Conservation (phyloP, 2,888 invertebrate species). For the Sepioteuthis lessoniana region DNA sequence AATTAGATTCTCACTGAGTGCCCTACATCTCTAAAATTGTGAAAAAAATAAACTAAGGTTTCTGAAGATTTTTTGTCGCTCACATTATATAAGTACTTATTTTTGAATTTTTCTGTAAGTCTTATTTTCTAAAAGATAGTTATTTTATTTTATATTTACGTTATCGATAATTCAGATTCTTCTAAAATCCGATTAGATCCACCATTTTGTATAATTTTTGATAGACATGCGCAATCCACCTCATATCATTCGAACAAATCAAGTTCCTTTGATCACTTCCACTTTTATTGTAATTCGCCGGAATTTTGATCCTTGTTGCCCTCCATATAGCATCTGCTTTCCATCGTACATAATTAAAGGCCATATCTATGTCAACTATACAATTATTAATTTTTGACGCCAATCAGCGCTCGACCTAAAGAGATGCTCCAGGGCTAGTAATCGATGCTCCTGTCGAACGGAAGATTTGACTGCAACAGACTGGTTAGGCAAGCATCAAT, state of each 20-base stretch:
- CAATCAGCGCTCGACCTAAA: background rate
- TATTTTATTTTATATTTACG: no score
- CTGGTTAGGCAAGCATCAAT: background rate
- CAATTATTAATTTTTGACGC: slow-evolving; percentile 11
- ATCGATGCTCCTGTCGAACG: background rate
- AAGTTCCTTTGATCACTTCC: background rate
- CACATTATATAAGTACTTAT: no score
- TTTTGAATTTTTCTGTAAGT: no score
- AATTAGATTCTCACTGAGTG: no score
- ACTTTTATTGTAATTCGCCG: background rate
- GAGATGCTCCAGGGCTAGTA: background rate
- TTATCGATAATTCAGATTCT: no score
- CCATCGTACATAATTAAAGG: background rate
- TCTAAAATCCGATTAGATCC: no score
- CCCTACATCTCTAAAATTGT: no score
- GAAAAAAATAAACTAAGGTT: no score
- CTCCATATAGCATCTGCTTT: background rate
- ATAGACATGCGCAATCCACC: background rate
- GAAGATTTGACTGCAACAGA: background rate
- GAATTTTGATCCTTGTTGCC: background rate
- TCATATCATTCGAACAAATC: background rate
- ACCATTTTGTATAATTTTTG: background rate
- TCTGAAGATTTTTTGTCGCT: no score
- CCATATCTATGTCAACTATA: background rate
- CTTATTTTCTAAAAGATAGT: no score